phyloP scores from a whole-genome alignment of 2,888 invertebrate genomes.

The Scaptomyza flava region DNA sequence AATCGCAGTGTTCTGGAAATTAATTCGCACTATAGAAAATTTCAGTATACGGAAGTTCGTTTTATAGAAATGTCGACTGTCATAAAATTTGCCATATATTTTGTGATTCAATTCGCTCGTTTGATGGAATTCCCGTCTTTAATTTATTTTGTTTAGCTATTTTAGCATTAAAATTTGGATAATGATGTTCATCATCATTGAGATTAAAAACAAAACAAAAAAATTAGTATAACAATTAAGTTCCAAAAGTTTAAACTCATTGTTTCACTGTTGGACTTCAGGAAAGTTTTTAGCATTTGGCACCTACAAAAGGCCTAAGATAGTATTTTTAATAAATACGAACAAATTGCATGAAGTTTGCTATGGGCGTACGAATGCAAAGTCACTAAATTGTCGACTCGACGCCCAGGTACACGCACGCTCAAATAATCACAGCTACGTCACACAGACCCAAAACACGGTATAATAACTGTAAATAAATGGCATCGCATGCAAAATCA shows the following conservation, averaged over 20 bases:
- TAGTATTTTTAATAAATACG: background rate
- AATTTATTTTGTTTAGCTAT: too few species aligned
- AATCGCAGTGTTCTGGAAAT: too few species aligned
- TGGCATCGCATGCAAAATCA: conserved; percentile 55
- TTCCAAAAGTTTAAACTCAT: background rate
- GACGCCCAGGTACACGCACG: conserved; percentile 28
- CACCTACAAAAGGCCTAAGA: background rate
- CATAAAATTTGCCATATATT: too few species aligned
- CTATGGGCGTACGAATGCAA: background rate
- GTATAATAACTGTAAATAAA: conserved; percentile 43
- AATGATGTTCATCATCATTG: too few species aligned
- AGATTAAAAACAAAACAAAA: background rate
- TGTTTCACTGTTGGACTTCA: background rate
- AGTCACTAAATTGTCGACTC: conserved; percentile 19
- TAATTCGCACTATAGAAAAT: too few species aligned
- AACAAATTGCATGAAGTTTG: background rate
- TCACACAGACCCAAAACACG: conserved; percentile 26
- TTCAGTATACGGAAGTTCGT: too few species aligned
- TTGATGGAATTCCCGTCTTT: too few species aligned
- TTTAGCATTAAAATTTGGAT: too few species aligned
- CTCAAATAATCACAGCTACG: conserved; percentile 11
- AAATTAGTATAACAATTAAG: background rate
- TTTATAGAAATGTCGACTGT: too few species aligned
- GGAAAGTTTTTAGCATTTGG: background rate
- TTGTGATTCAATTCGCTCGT: too few species aligned